Conservation (phyloP, 2,888 invertebrate species). For the Therioaphis trifolii region DNA sequence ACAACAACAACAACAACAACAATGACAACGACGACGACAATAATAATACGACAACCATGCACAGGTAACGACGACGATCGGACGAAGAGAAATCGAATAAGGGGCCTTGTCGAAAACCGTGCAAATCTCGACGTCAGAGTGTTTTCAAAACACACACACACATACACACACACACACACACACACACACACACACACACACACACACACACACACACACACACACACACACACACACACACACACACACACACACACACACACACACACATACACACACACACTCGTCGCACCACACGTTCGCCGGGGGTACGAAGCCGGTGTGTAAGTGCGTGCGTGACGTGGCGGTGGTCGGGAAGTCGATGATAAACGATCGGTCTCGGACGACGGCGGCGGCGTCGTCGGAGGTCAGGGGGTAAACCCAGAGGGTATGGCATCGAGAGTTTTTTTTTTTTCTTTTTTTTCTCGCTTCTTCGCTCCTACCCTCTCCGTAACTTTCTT, state of each 20-base stretch:
- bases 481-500: slow-evolving; percentile 3
- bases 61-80: too few relatives aligned
- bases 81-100: background rate
- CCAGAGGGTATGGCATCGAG: slow-evolving; percentile 36
- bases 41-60: too few relatives aligned
- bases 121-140: slow-evolving; percentile 57
- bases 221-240: too few relatives aligned
- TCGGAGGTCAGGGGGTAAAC: slow-evolving; percentile 34
- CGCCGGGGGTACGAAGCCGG: background rate
- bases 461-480: too few relatives aligned
- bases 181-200: too few relatives aligned
- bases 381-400: background rate
- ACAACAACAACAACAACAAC: too few relatives aligned
- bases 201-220: too few relatives aligned
- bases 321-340: background rate
- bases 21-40: too few relatives aligned
- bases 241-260: too few relatives aligned
- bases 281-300: background rate
- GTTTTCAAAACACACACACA: slow-evolving; percentile 40
- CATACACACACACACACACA: too few relatives aligned
- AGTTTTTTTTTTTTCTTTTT: slow-evolving; percentile 42
- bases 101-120: slow-evolving; percentile 51
- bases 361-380: slow-evolving; percentile 56
- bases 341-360: slow-evolving; percentile 18
- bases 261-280: too few relatives aligned